Base-by-base conservation (phyloP, 1,140 invertebrate species). In the Hyles euphorbiae region DNA sequence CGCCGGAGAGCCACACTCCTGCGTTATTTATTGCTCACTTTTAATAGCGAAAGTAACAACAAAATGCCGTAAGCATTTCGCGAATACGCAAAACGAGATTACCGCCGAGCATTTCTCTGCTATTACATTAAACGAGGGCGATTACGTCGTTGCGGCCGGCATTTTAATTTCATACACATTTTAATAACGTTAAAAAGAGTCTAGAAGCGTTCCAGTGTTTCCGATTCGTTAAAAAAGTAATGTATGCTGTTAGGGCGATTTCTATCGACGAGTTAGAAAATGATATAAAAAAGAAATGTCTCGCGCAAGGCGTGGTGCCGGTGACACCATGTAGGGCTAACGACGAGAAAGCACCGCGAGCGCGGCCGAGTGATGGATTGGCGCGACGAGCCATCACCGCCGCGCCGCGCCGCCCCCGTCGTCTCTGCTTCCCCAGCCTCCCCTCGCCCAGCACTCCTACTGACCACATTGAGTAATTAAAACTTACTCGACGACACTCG, bases 191-290 rank as follows among this genome's bases (percentile, higher is more conserved):
- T 68, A 61, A 72, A 70, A 73, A 73, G 56, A 54, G 52, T 63
- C 58, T 67, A 70, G 62, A 74, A 78, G 68, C 55, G 58, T 71
- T 69, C 68, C 53, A 34, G 63, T 61, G 62, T 81, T 80, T 84
- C 75, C 74, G 70, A 76, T 76, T 53, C 56, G 58, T 66, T 71
- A 68, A 70, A 69, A 72, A 75, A 78, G 77, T 78, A 69, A 86
- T 83, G 82, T 84, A 87, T 81, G 78, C 63, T 69, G 74, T 72
- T 76, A 70, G 67, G 69, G 80, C 77, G 83, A 86, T 88, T 87
- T 88, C 85, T 88, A 88, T 78, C 73, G 74, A 81, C 82, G 70
- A 74, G 78, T 87, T 88, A 86, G 86, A 86, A 87, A 88, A 84
- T 84, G 73, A 83, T 81, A 76, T 79, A 81, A 78, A 87, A 88